These are phyloP conservation scores for Drosophila barbarae DNA, from an alignment of 2,888 invertebrate species.

Conservation along the genomic window DNA sequence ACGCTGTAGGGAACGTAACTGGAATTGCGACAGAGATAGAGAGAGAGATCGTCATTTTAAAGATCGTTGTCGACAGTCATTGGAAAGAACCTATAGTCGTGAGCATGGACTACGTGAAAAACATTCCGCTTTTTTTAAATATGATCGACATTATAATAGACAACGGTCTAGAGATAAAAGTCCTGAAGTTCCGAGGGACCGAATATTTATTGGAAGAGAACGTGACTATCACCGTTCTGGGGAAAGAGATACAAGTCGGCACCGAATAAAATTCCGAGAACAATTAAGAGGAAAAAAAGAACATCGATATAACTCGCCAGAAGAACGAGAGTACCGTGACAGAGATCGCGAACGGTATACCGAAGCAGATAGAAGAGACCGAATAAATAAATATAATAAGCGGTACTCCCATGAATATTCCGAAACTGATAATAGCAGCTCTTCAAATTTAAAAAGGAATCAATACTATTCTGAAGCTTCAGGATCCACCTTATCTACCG, in stretches of 20 bases:
- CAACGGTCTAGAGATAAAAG: slow-evolving; percentile 76
- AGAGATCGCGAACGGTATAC: slow-evolving; percentile 71
- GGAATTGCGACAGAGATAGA: slow-evolving; percentile 57
- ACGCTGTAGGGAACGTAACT: slow-evolving; percentile 53
- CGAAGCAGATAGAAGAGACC: slow-evolving; percentile 55
- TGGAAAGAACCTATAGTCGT: slow-evolving; percentile 65
- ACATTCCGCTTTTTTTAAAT: slow-evolving; percentile 57
- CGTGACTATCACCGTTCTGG: slow-evolving; percentile 58
- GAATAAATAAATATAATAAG: slow-evolving; percentile 54
- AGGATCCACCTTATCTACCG: slow-evolving; percentile 41
- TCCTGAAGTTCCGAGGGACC: slow-evolving; percentile 62
- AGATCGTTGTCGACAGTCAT: slow-evolving; percentile 44
- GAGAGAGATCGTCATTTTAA: slow-evolving; percentile 40
- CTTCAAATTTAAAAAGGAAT: slow-evolving; percentile 38
- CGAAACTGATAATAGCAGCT: slow-evolving; percentile 20
- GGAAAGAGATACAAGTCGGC: slow-evolving; percentile 63
- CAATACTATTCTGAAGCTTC: slow-evolving; percentile 57
- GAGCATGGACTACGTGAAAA: slow-evolving; percentile 66
- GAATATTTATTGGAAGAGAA: slow-evolving; percentile 46
- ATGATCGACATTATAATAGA: slow-evolving; percentile 74
- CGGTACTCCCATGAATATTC: slow-evolving; percentile 59
- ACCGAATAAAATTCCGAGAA: slow-evolving; percentile 62
- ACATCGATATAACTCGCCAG: slow-evolving; percentile 48
- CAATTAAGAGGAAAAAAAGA: slow-evolving; percentile 77
- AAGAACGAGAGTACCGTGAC: slow-evolving; percentile 72